These are phyloP conservation scores for Arnoldichthys spilopterus DNA, from an alignment of 2,797 vertebrate genomes.

Conservation along the genomic window DNA sequence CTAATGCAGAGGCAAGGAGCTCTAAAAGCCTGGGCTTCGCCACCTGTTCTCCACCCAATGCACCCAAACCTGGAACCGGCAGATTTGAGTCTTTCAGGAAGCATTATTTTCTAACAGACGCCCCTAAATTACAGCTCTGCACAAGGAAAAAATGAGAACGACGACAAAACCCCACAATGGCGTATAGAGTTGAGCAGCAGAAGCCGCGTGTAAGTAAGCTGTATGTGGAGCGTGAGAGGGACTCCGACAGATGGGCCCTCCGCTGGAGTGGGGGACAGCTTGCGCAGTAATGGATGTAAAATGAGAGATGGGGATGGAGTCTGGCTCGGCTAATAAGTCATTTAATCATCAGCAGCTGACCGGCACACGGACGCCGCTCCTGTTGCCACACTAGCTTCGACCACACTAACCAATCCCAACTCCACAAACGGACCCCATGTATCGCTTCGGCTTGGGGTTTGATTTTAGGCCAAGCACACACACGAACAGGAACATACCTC, in stretches of 20 bases:
- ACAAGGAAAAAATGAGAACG: slow-evolving; percentile 22
- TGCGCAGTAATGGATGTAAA: slow-evolving; percentile 70
- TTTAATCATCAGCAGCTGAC: slow-evolving; percentile 75
- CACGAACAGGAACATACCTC: no score
- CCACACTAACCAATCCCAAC: slow-evolving; percentile 30
- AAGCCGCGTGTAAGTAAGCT: slow-evolving; percentile 35
- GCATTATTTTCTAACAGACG: slow-evolving; percentile 13
- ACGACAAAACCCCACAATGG: slow-evolving; percentile 11
- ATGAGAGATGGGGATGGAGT: slow-evolving; percentile 57
- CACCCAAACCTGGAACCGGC: slow-evolving; percentile 27
- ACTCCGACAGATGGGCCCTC: slow-evolving; percentile 66
- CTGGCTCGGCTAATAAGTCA: slow-evolving; percentile 69
- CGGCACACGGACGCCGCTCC: slow-evolving; percentile 55
- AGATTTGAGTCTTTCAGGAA: slow-evolving; percentile 8
- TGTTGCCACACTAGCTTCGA: slow-evolving; percentile 35
- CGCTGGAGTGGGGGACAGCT: slow-evolving; percentile 65
- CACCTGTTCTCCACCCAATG: slow-evolving; percentile 54
- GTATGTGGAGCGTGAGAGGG: slow-evolving; percentile 45
- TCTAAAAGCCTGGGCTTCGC: slow-evolving; percentile 37
- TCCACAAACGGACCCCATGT: slow-evolving; percentile 6
- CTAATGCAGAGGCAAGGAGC: slow-evolving; percentile 21
- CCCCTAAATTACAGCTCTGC: not conserved
- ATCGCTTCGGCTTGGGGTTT: not conserved
- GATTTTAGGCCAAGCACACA: no score
- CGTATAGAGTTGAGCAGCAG: not conserved